phyloP scores from a whole-genome alignment of 2,113 vertebrate genomes.

The Dasyornis broadbenti region DNA sequence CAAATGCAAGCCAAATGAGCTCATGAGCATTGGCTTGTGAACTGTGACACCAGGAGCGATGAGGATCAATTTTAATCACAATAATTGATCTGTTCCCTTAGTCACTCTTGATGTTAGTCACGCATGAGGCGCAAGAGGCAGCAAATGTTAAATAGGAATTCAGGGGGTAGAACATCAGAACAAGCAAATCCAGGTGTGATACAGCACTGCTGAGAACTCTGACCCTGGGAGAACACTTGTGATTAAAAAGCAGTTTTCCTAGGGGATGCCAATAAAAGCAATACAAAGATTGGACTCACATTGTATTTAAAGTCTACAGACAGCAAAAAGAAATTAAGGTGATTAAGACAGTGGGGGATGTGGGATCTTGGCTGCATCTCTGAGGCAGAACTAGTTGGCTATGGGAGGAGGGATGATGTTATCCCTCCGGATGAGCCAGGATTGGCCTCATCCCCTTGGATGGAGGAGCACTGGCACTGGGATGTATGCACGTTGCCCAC shows the following conservation, averaged over 20 bases:
- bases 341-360: neutral
- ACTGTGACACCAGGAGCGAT: neutral
- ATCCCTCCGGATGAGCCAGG: neutral
- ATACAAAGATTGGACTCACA: neutral
- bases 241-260: neutral
- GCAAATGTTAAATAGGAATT: neutral
- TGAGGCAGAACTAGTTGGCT: neutral
- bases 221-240: neutral
- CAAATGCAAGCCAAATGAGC: neutral
- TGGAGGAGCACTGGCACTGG: neutral
- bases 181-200: neutral
- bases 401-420: neutral
- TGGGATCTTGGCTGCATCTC: neutral
- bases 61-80: constrained; percentile 47
- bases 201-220: neutral
- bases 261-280: neutral
- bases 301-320: neutral
- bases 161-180: neutral
- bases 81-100: constrained; percentile 40
- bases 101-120: neutral
- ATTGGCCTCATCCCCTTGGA: neutral
- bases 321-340: neutral
- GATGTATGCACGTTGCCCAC: fast-evolving
- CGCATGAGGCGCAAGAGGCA: neutral
- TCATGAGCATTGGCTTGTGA: neutral